Percentiles rank a stretch among this genome's conserved stretches.
These are phyloP conservation scores for Macrophya alboannulata DNA, from an alignment of 2,888 invertebrate genomes.

Conservation along the genomic window DNA sequence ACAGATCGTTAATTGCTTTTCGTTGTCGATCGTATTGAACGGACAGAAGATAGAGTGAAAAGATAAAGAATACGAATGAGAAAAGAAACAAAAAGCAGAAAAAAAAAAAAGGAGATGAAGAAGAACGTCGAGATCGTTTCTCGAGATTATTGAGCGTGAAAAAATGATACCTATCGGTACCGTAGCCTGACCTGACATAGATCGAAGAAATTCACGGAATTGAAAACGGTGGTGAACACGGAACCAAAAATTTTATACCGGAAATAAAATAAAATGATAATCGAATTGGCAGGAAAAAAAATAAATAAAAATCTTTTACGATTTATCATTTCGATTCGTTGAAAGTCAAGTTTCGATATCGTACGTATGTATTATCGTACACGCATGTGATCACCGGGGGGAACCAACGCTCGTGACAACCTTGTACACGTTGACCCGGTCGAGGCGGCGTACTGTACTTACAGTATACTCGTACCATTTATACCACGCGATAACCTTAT, in stretches of 20 bases:
- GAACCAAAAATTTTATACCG: no score
- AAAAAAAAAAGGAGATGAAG: neutral
- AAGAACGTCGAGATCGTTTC: neutral
- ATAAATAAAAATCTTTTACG: neutral
- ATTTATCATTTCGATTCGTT: neutral
- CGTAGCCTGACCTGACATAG: neutral
- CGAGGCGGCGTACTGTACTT: slow-evolving; percentile 18
- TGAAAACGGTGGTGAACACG: no score
- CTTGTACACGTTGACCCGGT: slow-evolving; percentile 26
- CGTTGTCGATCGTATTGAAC: slow-evolving; percentile 20
- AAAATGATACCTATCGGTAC: slow-evolving; percentile 16
- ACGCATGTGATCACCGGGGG: neutral
- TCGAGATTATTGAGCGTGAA: neutral
- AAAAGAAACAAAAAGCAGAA: neutral
- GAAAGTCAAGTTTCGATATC: neutral
- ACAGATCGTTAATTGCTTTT: slow-evolving; percentile 44
- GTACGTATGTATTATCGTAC: neutral
- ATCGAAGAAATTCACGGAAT: neutral
- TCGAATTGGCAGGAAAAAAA: no score
- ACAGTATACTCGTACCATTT: neutral
- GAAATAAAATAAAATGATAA: no score
- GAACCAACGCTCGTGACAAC: neutral
- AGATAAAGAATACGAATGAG: neutral
- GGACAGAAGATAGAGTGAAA: neutral
- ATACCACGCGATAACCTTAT: slow-evolving; percentile 21